A percentile compares a stretch with the other conserved stretches of the same genome.
Conservation (phyloP, 2,797 vertebrate species). For the Hippoglossus hippoglossus region DNA sequence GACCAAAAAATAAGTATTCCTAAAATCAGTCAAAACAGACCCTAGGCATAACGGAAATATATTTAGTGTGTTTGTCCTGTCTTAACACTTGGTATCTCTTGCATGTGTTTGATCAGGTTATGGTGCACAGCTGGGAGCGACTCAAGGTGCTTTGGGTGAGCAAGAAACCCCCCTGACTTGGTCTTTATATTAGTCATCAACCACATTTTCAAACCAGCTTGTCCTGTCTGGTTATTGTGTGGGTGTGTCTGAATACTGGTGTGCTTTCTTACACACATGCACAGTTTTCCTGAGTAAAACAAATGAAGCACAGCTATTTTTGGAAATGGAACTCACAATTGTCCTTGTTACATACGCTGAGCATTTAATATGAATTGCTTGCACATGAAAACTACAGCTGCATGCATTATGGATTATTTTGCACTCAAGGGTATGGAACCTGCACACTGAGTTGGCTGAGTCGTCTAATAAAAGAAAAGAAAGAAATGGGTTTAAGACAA, state of each 20-base stretch:
- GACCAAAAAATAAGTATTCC: no score
- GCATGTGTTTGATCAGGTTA: constrained; percentile 70
- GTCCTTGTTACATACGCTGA: constrained; percentile 12
- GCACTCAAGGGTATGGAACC: neutral
- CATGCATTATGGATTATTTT: constrained; percentile 48
- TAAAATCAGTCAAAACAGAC: no score
- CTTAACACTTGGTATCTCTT: constrained; percentile 17
- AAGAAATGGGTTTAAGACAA: no score
- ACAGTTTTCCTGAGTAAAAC: no score
- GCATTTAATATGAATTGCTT: constrained; percentile 11
- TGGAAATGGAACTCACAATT: neutral
- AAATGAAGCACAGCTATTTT: neutral
- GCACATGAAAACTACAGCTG: neutral
- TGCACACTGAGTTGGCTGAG: neutral
- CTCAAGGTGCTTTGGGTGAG: constrained; percentile 77
- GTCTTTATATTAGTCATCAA: no score
- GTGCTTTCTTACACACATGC: no score
- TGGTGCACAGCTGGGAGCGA: constrained; percentile 64
- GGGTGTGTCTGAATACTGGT: neutral
- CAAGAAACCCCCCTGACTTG: neutral
- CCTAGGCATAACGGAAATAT: neutral
- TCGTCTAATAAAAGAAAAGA: neutral
- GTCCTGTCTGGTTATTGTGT: neutral
- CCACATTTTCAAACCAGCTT: neutral
- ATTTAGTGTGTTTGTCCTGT: neutral